These are phyloP conservation scores for Hozukius guyotensis DNA, from an alignment of 2,797 vertebrate species.

Conservation along the genomic window DNA sequence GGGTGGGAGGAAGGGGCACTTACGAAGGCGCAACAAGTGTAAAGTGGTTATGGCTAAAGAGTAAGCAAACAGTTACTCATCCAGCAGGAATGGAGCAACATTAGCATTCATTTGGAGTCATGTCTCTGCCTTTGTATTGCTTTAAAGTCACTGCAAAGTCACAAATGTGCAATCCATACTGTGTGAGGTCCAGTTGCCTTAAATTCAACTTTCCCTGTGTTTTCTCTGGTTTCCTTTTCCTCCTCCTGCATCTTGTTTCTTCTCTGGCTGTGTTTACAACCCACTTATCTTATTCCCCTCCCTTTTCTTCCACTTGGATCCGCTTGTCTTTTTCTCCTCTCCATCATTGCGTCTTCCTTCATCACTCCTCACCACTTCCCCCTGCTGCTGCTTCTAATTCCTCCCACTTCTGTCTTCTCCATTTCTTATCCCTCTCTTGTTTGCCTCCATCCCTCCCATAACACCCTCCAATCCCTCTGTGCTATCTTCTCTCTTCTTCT, in stretches of 20 bases:
- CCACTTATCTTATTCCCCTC: neutral
- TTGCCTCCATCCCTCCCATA: slow-evolving; percentile 9
- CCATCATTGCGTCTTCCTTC: neutral
- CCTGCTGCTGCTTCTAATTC: slow-evolving; percentile 27
- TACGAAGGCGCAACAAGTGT: too few species aligned
- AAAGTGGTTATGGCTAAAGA: neutral
- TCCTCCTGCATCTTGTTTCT: neutral
- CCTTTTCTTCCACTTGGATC: neutral
- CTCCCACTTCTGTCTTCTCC: slow-evolving; percentile 33
- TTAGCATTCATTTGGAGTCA: neutral
- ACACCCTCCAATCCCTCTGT: slow-evolving; percentile 2
- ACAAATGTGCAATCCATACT: neutral
- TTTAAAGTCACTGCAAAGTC: neutral
- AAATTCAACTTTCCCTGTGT: neutral
- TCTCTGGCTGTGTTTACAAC: neutral
- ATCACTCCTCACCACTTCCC: slow-evolving; percentile 14
- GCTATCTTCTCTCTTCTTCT: neutral
- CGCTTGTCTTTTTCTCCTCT: neutral
- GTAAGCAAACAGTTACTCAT: neutral
- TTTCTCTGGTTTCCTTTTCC: neutral
- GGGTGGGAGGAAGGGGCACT: too few species aligned
- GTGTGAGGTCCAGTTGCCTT: neutral
- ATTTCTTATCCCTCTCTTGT: slow-evolving; percentile 33
- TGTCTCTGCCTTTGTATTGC: neutral
- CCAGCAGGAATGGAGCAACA: neutral